Evolutionary conservation across 2,113 vertebrate genomes (phyloP), one percentile per base, ranked within the genome.

Genomic region (Seriola dumerili): DNA sequence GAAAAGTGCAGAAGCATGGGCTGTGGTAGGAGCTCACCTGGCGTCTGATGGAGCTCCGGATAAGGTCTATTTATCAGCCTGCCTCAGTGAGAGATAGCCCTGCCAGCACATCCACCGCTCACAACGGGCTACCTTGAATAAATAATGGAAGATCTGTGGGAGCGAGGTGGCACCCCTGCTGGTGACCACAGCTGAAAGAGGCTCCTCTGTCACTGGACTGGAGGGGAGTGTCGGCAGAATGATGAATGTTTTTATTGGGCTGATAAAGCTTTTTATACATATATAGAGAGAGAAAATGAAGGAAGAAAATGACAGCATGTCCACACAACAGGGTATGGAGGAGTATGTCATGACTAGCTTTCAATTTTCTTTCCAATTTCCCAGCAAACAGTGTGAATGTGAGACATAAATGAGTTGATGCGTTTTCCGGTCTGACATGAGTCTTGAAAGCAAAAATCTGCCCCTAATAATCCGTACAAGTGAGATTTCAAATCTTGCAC

Each of bases 31-130:
- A 58, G 85, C 82, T 89, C 84, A 88, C 83, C 91, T 89, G 87
- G 59, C 59, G 81, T 54, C 85, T 90, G 86, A 91, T 86, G 73
- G 74, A 90, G 72, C 23, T 0, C 38, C 16, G n/a, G 85, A 88
- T 84, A 65, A 69, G 81, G 64, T 81, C 79, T 46, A 91, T 91
- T 88, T 23, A 91, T 93, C 87, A 88, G 79, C 42, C 77, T 78
- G 78, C 59, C 74, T 76, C 66, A 1, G 36, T 87, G 86, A 88
- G 86, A 82, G 81, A 87, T 88, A 40, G 66, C 25, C 63, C 75
- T 84, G 88, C 76, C 84, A 72, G 61, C 21, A 23, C 8, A 23
- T 75, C 64, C 74, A 21, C 64, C n/a, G 80, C 85, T 88, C 90
- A 68, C 86, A 32, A 65, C 52, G 17, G 84, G 86, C 72, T 80